Evolutionary conservation across 2,113 vertebrate genomes (phyloP), one percentile per base, ranked within the genome.

Genomic region (Malaclemys terrapin): DNA sequence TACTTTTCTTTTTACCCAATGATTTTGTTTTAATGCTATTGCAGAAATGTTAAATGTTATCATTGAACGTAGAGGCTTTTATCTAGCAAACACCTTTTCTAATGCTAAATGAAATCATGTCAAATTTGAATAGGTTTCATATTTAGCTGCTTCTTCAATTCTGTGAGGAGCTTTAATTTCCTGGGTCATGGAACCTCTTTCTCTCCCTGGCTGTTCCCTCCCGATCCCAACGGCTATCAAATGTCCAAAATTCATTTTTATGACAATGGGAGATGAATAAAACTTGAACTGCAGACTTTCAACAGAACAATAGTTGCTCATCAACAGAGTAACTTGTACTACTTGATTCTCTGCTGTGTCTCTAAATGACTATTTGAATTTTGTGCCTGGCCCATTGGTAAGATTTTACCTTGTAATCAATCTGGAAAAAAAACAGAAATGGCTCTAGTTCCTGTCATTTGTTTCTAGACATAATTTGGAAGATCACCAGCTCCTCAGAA

Each of bases 51-150:
- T 89, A 22, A 92, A 54, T 2, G 25, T 19, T 65, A 20, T 19
- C 53, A 87, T 90, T 88, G 79, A 85, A 80, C 3, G 1, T 8
- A 31, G 78, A 81, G n/a, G 45, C 72, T 94, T 92, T 91, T 59
- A 78, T 87, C 45, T 65, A 52, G 81, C 59, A 92, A 89, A 65
- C 29, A 19, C 56, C 42, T 89, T 78, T 20, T 86, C 78, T 35
- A 57, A 56, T 65, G 24, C 27, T 82, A 80, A 88, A 75, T 3
- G 19, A 85, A 96, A 57, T 78, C 80, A 25, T 0, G 5, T 1
- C 45, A 13, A 10, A 25, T 45, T 65, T 81, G 50, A 57, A 65
- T 52, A 2, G 54, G n/a, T 80, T 45, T 78, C 72, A 22, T 35
- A 47, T 11, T 1, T 47, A 31, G 38, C 6, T 87, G 47, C 50